These are phyloP conservation scores for Austrolebias charrua DNA, from an alignment of 2,797 vertebrate species.

Conservation along the genomic window DNA sequence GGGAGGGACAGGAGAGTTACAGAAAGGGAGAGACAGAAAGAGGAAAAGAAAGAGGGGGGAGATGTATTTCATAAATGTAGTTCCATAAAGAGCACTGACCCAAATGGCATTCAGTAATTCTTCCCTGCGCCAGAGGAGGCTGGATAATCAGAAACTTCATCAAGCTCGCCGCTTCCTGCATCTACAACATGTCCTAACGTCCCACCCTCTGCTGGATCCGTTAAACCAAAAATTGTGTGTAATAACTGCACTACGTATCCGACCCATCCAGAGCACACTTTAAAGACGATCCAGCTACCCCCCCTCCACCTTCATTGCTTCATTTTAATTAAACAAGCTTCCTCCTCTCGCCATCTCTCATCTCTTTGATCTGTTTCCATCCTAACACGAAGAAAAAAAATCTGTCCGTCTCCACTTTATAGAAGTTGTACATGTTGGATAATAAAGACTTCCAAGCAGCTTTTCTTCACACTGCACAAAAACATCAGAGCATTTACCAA, in stretches of 20 bases:
- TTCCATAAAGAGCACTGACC: conserved; percentile 81
- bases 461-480: conserved; percentile 42
- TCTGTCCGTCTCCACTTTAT: conserved; percentile 49
- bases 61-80: conserved; percentile 78
- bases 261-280: conserved; percentile 59
- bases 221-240: conserved; percentile 68
- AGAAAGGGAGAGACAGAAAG: conserved; percentile 56
- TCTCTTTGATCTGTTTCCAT: conserved; percentile 78
- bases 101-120: conserved; percentile 77
- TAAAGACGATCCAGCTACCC: conserved; percentile 52
- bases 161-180: conserved; percentile 59
- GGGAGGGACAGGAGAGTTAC: conserved; percentile 62
- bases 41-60: conserved; percentile 61
- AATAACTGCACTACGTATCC: conserved; percentile 64
- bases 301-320: conserved; percentile 32
- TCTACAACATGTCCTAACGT: conserved; percentile 58
- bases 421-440: conserved; percentile 65
- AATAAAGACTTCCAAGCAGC: conserved; percentile 34
- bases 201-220: conserved; percentile 63
- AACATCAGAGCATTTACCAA: conserved; percentile 14
- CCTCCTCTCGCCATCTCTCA: conserved; percentile 57
- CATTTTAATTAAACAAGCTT: conserved; percentile 81
- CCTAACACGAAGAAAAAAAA: conserved; percentile 48
- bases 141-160: conserved; percentile 75
- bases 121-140: conserved; percentile 68